These are phyloP conservation scores for Malurus alboscapulatus DNA, from an alignment of 2,113 vertebrate species.

Conservation along the genomic window DNA sequence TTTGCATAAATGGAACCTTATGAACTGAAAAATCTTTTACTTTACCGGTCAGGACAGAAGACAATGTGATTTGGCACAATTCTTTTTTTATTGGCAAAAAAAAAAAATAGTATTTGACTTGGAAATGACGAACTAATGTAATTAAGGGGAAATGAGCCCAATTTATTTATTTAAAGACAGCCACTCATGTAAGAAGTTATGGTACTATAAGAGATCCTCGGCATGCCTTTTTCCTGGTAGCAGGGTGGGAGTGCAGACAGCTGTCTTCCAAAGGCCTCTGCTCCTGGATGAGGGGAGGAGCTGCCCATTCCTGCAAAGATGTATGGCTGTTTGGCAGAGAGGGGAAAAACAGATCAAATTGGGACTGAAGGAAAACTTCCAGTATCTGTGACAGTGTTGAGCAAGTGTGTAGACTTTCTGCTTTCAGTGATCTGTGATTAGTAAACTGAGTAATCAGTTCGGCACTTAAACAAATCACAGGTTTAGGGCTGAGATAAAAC, in stretches of 20 bases:
- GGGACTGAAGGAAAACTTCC: not conserved
- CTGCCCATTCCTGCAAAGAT: not conserved
- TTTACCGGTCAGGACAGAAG: not conserved
- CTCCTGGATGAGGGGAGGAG: not conserved
- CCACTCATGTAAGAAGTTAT: not conserved
- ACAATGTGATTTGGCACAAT: not conserved
- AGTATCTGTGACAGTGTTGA: not conserved
- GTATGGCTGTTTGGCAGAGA: not conserved
- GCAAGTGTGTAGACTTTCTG: fast-evolving
- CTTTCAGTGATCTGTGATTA: not conserved
- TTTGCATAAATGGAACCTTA: not conserved
- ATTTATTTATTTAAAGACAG: not conserved
- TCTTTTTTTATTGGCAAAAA: not conserved
- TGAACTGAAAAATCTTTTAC: not conserved
- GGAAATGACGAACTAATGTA: not conserved
- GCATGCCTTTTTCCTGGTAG: not conserved
- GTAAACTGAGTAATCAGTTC: not conserved
- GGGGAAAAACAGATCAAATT: not conserved
- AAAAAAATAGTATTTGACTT: not conserved
- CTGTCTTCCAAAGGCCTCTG: not conserved
- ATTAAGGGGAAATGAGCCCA: not conserved
- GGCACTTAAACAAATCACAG: not conserved
- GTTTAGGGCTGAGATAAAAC: not conserved
- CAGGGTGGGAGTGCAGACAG: not conserved
- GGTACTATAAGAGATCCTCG: not conserved